These are phyloP conservation scores for Bothrops jararaca DNA, from an alignment of 2,113 vertebrate species.

Conservation along the genomic window DNA sequence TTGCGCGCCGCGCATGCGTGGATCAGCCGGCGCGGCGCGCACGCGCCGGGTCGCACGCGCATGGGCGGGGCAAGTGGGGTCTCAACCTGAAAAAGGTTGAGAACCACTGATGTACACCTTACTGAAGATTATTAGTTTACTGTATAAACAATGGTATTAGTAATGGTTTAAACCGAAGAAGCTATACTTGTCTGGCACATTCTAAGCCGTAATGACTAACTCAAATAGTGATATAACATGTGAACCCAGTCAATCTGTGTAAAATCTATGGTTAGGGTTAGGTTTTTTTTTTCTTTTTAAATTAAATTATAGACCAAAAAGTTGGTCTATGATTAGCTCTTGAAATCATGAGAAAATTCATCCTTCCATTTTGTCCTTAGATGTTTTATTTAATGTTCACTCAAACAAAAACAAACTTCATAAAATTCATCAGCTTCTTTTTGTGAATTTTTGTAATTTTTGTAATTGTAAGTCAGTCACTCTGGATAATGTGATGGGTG, in stretches of 20 bases:
- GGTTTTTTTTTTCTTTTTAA: neutral
- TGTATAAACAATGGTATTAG: neutral
- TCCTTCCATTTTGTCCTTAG: neutral
- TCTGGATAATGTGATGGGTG: neutral
- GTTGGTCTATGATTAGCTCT: neutral
- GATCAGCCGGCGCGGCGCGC: no score
- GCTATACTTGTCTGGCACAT: neutral
- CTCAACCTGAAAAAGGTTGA: no score
- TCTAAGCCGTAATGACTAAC: neutral
- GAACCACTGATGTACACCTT: neutral
- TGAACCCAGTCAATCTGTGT: neutral
- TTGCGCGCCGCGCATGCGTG: no score
- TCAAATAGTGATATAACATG: neutral
- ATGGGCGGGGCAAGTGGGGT: no score
- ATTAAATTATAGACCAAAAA: neutral
- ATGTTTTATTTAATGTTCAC: neutral
- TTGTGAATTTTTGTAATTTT: neutral
- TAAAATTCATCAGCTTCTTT: neutral
- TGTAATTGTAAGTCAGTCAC: neutral
- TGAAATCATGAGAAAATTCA: neutral
- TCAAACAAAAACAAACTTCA: neutral
- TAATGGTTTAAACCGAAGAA: neutral
- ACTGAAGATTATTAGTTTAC: neutral
- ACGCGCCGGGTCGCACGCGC: no score
- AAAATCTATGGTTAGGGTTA: neutral